Evolutionary conservation across 2,888 invertebrate genomes (phyloP).

Genomic region (Brachycybe producta): DNA sequence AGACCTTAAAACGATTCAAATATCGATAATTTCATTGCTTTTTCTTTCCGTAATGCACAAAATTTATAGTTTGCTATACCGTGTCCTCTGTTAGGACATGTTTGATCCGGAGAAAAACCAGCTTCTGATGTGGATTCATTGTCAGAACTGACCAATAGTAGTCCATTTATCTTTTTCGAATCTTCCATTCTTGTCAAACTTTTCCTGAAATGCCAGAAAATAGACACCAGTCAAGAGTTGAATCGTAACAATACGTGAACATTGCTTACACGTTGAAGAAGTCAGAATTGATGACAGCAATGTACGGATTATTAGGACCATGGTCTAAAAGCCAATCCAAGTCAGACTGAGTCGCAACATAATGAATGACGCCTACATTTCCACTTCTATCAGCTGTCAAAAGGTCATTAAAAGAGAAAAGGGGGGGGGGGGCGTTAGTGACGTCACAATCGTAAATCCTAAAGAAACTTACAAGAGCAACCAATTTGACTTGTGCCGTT

Average conservation of each 20-base stretch:
- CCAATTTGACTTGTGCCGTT: constrained; percentile 93
- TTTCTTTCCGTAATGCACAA: too few relatives aligned
- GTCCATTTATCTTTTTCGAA: constrained; percentile 37
- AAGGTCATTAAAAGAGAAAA: constrained; percentile 16
- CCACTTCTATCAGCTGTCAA: constrained; percentile 56
- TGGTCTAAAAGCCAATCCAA: constrained; percentile 55
- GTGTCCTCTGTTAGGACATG: constrained; percentile 69
- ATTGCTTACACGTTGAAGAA: constrained; percentile 42
- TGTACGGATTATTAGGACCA: constrained; percentile 66
- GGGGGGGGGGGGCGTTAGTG: too few relatives aligned
- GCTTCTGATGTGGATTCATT: constrained; percentile 22
- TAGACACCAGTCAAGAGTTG: neutral
- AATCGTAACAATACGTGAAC: neutral
- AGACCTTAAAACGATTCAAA: too few relatives aligned
- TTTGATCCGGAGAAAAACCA: constrained; percentile 48
- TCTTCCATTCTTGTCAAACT: constrained; percentile 29
- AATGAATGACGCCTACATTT: constrained; percentile 70
- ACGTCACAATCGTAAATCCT: constrained; percentile 12
- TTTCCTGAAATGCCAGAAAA: constrained; percentile 22
- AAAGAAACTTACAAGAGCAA: constrained; percentile 76
- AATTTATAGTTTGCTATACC: too few relatives aligned
- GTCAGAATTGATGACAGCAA: constrained; percentile 53
- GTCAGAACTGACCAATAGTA: constrained; percentile 33
- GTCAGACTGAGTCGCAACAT: constrained; percentile 51
- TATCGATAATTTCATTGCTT: neutral